A percentile compares a stretch with the other conserved stretches of the same genome.
Evolutionary conservation across 1,140 invertebrate species (phyloP).

Genomic region (Drosophila bocqueti): DNA sequence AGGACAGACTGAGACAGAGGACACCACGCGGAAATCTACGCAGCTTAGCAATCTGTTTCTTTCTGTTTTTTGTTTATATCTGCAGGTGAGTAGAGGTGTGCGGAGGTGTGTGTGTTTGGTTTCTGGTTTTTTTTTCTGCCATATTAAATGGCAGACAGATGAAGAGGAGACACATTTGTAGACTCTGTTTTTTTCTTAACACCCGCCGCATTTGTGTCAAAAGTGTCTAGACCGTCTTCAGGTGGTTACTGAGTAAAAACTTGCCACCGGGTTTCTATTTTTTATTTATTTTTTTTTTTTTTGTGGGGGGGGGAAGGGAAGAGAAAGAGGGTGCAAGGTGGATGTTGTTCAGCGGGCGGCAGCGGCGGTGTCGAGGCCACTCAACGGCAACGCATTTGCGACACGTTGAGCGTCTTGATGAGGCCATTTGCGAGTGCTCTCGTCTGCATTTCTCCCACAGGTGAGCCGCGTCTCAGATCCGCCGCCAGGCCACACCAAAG

Average conservation of each 20-base stretch:
- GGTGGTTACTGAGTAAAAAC: slow-evolving; percentile 46
- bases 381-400: slow-evolving; percentile 63
- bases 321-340: slow-evolving; percentile 11
- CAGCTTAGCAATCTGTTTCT: slow-evolving; percentile 77
- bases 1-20: slow-evolving; percentile 29
- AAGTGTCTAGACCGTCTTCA: slow-evolving; percentile 76
- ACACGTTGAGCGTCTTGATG: slow-evolving; percentile 72
- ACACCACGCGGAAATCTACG: slow-evolving; percentile 74
- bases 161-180: slow-evolving; percentile 48
- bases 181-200: slow-evolving; percentile 55
- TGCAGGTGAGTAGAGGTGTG: slow-evolving; percentile 11
- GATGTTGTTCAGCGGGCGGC: slow-evolving; percentile 27
- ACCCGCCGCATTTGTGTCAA: slow-evolving; percentile 76
- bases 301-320: neutral
- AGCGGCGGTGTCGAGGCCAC: slow-evolving; percentile 41
- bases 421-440: slow-evolving; percentile 53
- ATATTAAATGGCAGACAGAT: slow-evolving; percentile 70
- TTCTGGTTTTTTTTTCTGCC: slow-evolving; percentile 23
- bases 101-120: slow-evolving; percentile 13
- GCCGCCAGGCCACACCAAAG: slow-evolving; percentile 13
- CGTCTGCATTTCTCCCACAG: slow-evolving; percentile 16
- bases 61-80: slow-evolving; percentile 47
- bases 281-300: slow-evolving; percentile 24
- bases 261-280: slow-evolving; percentile 34
- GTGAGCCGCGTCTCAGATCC: slow-evolving; percentile 30